These are phyloP conservation scores for Anabacerthia variegaticeps DNA, from an alignment of 2,797 vertebrate genomes.

Conservation along the genomic window DNA sequence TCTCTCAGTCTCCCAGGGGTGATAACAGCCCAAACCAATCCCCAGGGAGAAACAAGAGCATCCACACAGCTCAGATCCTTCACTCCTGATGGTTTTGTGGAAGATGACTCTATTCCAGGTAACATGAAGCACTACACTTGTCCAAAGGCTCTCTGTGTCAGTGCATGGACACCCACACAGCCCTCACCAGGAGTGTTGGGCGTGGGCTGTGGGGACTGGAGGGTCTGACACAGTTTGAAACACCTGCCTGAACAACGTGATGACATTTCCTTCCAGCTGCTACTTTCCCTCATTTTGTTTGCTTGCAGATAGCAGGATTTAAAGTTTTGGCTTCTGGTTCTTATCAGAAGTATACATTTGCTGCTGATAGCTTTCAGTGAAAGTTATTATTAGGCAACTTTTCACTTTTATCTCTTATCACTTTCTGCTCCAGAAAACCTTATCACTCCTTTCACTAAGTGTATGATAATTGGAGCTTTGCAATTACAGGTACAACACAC, in stretches of 20 bases:
- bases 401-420: constrained; percentile 71
- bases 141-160: not conserved
- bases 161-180: not conserved
- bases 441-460: constrained; percentile 66
- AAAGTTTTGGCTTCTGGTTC: constrained; percentile 1
- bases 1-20: not conserved
- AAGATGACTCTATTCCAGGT: not conserved
- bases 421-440: constrained; percentile 62
- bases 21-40: rapidly evolving
- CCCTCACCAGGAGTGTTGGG: not conserved
- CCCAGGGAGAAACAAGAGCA: rapidly evolving
- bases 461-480: constrained; percentile 70
- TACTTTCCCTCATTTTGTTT: not conserved
- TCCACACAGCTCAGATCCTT: not conserved
- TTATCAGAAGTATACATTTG: constrained; percentile 59
- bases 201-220: not conserved
- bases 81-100: not conserved
- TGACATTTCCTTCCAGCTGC: not conserved
- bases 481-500: constrained; percentile 70
- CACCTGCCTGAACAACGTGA: not conserved
- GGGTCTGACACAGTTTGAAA: not conserved
- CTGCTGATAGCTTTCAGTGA: constrained; percentile 53
- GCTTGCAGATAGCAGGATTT: constrained; percentile 3
- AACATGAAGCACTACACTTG: not conserved
- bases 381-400: constrained; percentile 63